These are phyloP conservation scores for Epinotia nisella DNA, from an alignment of 2,888 invertebrate species.

Conservation along the genomic window DNA sequence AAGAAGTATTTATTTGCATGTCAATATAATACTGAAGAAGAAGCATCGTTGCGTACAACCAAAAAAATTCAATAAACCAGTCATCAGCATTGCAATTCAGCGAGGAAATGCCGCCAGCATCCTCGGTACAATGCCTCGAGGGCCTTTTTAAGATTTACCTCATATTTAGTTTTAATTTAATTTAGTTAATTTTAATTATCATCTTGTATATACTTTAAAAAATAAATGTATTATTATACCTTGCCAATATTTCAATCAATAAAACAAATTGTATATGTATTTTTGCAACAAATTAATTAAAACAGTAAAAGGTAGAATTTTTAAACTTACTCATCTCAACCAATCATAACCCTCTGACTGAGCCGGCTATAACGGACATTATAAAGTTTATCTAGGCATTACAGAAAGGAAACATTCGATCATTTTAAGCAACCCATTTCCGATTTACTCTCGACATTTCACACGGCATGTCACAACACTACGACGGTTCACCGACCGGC, in stretches of 20 bases:
- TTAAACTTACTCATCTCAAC: constrained; percentile 7
- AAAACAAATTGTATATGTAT: no score
- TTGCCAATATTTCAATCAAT: no score
- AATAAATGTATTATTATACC: no score
- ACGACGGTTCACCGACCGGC: constrained; percentile 80
- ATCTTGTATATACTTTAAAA: no score
- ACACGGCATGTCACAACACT: constrained; percentile 92
- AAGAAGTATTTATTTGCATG: not conserved
- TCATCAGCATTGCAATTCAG: no score
- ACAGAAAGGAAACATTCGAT: constrained; percentile 40
- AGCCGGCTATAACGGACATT: constrained; percentile 9
- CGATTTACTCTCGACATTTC: constrained; percentile 77
- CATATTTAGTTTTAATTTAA: no score
- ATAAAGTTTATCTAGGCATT: constrained; percentile 31
- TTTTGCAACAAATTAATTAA: constrained; percentile 3
- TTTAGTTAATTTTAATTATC: no score
- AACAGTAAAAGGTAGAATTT: constrained; percentile 11
- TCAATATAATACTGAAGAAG: not conserved
- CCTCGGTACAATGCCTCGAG: no score
- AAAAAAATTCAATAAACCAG: no score
- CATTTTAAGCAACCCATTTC: constrained; percentile 52
- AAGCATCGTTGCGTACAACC: not conserved
- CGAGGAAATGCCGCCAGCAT: no score
- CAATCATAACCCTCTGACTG: not conserved
- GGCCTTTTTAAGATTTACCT: no score